phyloP scores from a whole-genome alignment of 1,140 invertebrate genomes.

The Heliothis virescens region DNA sequence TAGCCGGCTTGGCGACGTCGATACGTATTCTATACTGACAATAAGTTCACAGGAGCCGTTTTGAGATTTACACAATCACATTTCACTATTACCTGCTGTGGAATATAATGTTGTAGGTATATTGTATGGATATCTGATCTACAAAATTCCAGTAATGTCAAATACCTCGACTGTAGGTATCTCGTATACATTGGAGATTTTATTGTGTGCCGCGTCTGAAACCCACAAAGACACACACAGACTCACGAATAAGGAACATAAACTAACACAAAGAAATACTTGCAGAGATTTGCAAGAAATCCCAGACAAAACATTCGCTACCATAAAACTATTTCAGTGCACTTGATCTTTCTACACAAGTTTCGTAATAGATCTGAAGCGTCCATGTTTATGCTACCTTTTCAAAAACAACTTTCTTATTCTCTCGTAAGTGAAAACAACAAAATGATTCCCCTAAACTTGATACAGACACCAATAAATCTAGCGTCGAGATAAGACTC shows the following conservation, averaged over 20 bases:
- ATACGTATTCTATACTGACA: constrained; percentile 63
- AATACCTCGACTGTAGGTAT: constrained; percentile 1
- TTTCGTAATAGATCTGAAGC: constrained; percentile 19
- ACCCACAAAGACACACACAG: neutral
- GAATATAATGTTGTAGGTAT: constrained; percentile 7
- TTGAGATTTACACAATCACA: constrained; percentile 36
- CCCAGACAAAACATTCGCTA: constrained; percentile 1
- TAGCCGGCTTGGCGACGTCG: constrained; percentile 59
- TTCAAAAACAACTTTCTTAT: constrained; percentile 46
- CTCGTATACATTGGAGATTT: constrained; percentile 23
- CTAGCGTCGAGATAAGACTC: constrained; percentile 80
- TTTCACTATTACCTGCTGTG: constrained; percentile 17
- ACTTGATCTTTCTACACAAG: constrained; percentile 11
- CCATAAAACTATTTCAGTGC: constrained; percentile 29
- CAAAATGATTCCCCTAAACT: constrained; percentile 74
- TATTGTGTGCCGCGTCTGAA: neutral
- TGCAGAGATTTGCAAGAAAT: constrained; percentile 18
- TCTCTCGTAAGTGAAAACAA: constrained; percentile 64
- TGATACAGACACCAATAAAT: constrained; percentile 77
- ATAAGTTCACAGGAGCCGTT: constrained; percentile 57
- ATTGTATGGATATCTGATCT: constrained; percentile 12
- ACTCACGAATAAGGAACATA: neutral
- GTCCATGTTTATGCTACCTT: neutral
- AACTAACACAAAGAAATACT: constrained; percentile 7
- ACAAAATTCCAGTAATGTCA: constrained; percentile 12